Evolutionary conservation across 2,888 invertebrate species (phyloP).

Genomic region (Standfussiana lucernea): DNA sequence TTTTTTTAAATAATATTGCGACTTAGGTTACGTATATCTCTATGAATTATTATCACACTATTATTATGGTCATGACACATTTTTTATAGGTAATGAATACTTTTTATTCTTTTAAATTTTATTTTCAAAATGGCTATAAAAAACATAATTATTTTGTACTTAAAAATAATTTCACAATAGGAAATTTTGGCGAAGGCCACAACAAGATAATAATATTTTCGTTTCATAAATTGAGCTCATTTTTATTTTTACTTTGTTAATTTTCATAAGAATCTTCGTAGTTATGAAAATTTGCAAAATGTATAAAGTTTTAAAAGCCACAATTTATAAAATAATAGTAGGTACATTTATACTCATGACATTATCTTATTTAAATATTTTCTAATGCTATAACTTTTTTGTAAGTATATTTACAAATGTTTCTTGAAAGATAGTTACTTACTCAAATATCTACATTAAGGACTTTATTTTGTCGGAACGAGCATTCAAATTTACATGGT

Average conservation of each 20-base stretch:
- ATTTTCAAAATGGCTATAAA: constrained; percentile 3
- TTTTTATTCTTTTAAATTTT: constrained; percentile 3
- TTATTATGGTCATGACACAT: constrained; percentile 65
- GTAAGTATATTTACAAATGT: constrained; percentile 32
- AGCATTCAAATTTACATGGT: not conserved
- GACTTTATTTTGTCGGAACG: not conserved
- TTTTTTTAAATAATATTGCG: constrained; percentile 47
- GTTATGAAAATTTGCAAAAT: constrained; percentile 24
- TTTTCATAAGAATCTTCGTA: not conserved
- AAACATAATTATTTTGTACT: constrained; percentile 40
- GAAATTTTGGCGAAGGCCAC: constrained; percentile 27
- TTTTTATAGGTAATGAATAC: constrained; percentile 44
- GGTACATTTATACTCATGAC: not conserved
- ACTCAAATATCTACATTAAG: not conserved
- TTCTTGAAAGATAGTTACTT: not conserved
- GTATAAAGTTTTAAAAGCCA: constrained; percentile 5
- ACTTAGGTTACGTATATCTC: constrained; percentile 65
- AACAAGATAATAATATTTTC: not conserved
- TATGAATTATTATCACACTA: constrained; percentile 67
- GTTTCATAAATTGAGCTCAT: not conserved
- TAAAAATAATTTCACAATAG: constrained; percentile 9
- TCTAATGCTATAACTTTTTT: not conserved
- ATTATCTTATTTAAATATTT: constrained; percentile 20
- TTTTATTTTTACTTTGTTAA: not conserved
- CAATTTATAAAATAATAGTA: constrained; percentile 5